Conservation (phyloP, 2,113 vertebrate genomes). For the Nyctereutes procyonoides region DNA sequence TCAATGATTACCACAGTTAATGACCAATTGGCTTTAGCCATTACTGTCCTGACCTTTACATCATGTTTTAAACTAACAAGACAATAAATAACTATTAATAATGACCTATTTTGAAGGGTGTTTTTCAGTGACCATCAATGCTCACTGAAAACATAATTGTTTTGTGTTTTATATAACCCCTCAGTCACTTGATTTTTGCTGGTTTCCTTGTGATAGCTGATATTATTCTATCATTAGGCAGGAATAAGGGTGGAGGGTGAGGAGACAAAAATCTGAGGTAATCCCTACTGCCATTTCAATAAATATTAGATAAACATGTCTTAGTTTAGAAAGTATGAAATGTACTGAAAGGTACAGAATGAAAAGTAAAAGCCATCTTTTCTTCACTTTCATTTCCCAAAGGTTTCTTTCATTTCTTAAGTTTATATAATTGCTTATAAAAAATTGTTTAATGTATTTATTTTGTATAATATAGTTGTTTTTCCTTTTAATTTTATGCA, state of each 20-base stretch:
- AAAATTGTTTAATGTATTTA: background rate
- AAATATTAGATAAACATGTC: background rate
- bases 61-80: constrained; percentile 69
- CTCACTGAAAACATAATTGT: constrained; percentile 58
- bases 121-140: constrained; percentile 49
- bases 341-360: background rate
- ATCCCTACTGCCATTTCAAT: background rate
- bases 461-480: background rate
- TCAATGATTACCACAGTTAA: constrained; percentile 77
- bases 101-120: constrained; percentile 59
- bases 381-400: background rate
- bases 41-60: constrained; percentile 68
- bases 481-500: constrained; percentile 31
- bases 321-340: background rate
- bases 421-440: background rate
- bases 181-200: constrained; percentile 39
- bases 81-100: constrained; percentile 69
- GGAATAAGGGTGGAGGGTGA: background rate
- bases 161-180: constrained; percentile 61
- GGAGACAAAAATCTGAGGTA: background rate
- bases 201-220: constrained; percentile 25
- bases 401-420: background rate
- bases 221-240: constrained; percentile 44
- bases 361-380: constrained; percentile 25
- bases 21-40: constrained; percentile 68